Evolutionary conservation across 2,888 invertebrate species (phyloP).

Genomic region (Agonopterix heracliana): DNA sequence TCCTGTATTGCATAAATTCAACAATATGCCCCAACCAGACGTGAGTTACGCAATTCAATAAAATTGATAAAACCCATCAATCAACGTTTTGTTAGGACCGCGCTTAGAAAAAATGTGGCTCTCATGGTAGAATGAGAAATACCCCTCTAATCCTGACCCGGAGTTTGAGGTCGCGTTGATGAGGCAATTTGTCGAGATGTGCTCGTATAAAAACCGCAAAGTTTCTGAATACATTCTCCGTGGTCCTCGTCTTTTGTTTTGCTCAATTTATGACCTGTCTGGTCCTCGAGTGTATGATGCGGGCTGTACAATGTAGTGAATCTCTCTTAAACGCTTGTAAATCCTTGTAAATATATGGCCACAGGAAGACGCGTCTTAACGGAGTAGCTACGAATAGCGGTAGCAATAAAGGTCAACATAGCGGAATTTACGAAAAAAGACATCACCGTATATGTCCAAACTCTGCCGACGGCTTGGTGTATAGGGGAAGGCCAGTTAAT

Average conservation of each 20-base stretch:
- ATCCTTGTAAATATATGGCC: conserved; percentile 24
- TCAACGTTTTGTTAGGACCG: not conserved
- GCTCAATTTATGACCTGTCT: conserved; percentile 38
- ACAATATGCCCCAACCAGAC: conserved; percentile 21
- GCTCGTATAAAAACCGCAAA: conserved; percentile 47
- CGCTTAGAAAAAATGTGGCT: too few species aligned
- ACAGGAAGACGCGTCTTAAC: conserved; percentile 20
- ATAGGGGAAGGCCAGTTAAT: conserved; percentile 42
- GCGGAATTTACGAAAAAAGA: conserved; percentile 29
- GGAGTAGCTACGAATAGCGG: not conserved
- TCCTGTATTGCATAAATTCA: conserved; percentile 54
- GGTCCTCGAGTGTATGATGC: conserved; percentile 33
- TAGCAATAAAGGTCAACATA: conserved; percentile 17
- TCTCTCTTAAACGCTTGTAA: conserved; percentile 27
- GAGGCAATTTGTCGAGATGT: conserved; percentile 39
- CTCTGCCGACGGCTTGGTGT: not conserved
- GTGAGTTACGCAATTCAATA: not conserved
- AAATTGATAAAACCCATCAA: too few species aligned
- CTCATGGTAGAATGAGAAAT: conserved; percentile 13
- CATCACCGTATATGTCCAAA: conserved; percentile 35
- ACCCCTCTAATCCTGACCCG: conserved; percentile 7
- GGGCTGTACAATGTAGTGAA: conserved; percentile 37
- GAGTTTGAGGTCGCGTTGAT: conserved; percentile 27
- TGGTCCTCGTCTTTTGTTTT: conserved; percentile 48
- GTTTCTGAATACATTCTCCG: conserved; percentile 43